A percentile compares a stretch with the other conserved stretches of the same genome.
Conservation (phyloP, 2,113 vertebrate genomes). For the Sinocyclocheilus rhinocerous region DNA sequence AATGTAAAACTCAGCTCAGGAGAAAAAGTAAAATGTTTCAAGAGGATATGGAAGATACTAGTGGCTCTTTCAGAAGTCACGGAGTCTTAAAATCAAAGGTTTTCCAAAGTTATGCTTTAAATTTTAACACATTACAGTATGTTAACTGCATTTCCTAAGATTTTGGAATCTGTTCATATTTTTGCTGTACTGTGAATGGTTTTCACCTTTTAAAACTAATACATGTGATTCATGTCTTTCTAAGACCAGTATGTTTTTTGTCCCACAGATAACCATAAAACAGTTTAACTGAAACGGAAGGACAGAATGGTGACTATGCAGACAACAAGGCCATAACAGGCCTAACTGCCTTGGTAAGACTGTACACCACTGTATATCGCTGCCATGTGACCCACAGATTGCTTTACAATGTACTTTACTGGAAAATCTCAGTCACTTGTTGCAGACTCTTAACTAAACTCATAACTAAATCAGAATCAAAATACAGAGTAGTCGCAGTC, state of each 20-base stretch:
- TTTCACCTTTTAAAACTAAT: background rate
- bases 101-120: background rate
- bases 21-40: no score
- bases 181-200: background rate
- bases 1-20: background rate
- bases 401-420: background rate
- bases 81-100: background rate
- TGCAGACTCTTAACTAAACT: background rate
- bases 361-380: slow-evolving; percentile 9
- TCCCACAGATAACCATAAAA: slow-evolving; percentile 67
- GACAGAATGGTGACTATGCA: slow-evolving; percentile 47
- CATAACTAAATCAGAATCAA: background rate
- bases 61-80: background rate
- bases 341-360: slow-evolving; percentile 65
- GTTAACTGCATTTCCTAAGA: background rate
- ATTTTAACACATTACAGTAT: background rate
- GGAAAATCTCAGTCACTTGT: background rate
- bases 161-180: background rate
- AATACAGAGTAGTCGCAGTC: background rate
- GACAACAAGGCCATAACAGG: slow-evolving; percentile 34
- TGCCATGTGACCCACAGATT: background rate
- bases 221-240: background rate
- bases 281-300: slow-evolving; percentile 51
- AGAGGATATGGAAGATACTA: background rate
- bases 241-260: slow-evolving; percentile 40